Evolutionary conservation across 1,140 invertebrate genomes (phyloP).

Genomic region (Pseudoatta argentina): DNA sequence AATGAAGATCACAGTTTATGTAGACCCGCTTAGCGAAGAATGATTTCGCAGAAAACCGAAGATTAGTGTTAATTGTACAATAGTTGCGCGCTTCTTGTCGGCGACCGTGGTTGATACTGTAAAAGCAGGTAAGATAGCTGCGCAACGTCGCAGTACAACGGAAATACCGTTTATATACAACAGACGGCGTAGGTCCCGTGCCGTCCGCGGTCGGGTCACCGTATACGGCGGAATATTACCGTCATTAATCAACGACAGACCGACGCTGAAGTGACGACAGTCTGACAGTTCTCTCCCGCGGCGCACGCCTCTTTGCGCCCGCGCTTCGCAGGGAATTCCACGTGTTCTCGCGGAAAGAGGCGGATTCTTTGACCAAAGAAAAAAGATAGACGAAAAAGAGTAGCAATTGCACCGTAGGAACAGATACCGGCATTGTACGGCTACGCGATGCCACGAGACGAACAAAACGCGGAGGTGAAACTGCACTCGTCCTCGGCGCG

Average conservation of each 20-base stretch:
- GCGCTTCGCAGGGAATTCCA: slow-evolving; percentile 74
- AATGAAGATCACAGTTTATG: slow-evolving; percentile 3
- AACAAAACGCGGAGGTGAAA: slow-evolving; percentile 66
- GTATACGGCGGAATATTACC: slow-evolving; percentile 77
- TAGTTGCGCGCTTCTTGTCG: slow-evolving; percentile 63
- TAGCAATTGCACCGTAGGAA: slow-evolving; percentile 53
- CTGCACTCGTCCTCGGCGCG: slow-evolving; percentile 46
- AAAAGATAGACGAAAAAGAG: slow-evolving; percentile 23
- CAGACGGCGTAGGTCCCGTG: slow-evolving; percentile 52
- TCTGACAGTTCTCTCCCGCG: slow-evolving; percentile 75
- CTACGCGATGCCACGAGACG: slow-evolving; percentile 58
- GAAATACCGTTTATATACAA: slow-evolving; percentile 63
- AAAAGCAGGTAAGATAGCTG: slow-evolving; percentile 44
- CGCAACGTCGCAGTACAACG: slow-evolving; percentile 29
- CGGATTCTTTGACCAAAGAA: slow-evolving; percentile 54
- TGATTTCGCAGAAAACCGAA: slow-evolving; percentile 62
- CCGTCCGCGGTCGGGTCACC: slow-evolving; percentile 67
- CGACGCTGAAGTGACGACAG: slow-evolving; percentile 75
- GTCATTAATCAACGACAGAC: slow-evolving; percentile 77
- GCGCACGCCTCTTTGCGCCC: slow-evolving; percentile 69
- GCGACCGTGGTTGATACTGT: slow-evolving; percentile 50
- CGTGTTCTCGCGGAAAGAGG: slow-evolving; percentile 70
- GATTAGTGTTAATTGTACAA: slow-evolving; percentile 64
- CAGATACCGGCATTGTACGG: slow-evolving; percentile 64
- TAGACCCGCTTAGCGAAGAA: neutral